Evolutionary conservation across 2,888 invertebrate genomes (phyloP), one percentile per base, ranked within the genome.

Genomic region (Geotrupes spiniger): DNA sequence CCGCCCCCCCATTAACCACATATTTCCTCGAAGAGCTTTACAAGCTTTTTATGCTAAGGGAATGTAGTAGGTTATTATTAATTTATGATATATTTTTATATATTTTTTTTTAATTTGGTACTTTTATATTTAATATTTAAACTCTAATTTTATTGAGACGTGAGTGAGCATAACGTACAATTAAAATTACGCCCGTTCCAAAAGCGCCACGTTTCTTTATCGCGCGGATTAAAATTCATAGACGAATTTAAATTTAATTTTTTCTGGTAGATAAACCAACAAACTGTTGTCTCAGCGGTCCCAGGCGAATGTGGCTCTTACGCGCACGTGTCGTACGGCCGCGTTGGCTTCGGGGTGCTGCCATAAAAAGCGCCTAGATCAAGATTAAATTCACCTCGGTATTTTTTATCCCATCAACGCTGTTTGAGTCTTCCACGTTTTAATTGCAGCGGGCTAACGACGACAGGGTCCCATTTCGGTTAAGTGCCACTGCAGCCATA

Each of bases 321-420:
- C 14, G 15, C 14, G 9, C 15, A 10, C 10, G 14, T 15, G 33
- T 29, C 15, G 12, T 33, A 33, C 33, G 33, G 21, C 21, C 21
- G 6, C 3, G 3, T 33, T 15, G 33, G 12, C 33, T 33, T 33
- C 33, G 14, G 11, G 9, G 14, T 10, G 14, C 33, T 12, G 11
- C 36, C 15, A 45, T 36, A 38, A 27, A 38, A 46, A 16, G 31
- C 41, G 40, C 15, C 25, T 41, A 31, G 41, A 41, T 46, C 46
- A 42, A 46, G 46, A 46, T 46, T 46, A 46, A 41, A 36, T 42
- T 36, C 41, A 39, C 33, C 46, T 41, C 41, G 28, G 28, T 11
- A 38, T 38, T 38, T 38, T 38, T 38, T 38, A 38, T 40, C 21
- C 44, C 33, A 40, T 46, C 40, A 38, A 38, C 38, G 38, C 38